Base-by-base conservation (phyloP, 35 echinoderm and acorn worm species). In the Stichopus chloronotus region DNA sequence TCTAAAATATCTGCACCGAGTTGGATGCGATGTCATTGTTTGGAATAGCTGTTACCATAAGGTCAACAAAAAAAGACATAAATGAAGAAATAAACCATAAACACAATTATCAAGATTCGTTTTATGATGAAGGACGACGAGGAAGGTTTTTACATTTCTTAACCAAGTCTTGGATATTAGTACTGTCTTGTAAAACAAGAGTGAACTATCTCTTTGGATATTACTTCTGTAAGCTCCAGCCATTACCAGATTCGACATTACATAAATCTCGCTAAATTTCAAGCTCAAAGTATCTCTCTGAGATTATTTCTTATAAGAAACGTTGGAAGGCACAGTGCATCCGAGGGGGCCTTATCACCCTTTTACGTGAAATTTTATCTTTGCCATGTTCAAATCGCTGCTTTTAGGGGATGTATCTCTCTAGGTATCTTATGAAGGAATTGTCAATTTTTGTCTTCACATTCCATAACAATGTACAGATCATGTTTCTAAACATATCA, bases 401-500 rank as follows among this genome's bases (percentile, higher is more conserved):
- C 69, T 74, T n/a, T 14, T 74, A 74, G 19, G 17, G 69, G 69
- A 74, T 74, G 69, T 74, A 74, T 74, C 69, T 74, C 69, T 74
- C 69, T 74, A 19, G 69, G 69, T 74, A 74, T 74, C 69, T 74
- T 74, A 74, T 74, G 69, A 74, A 74, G 69, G 69, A 74, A 19
- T 74, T 74, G 69, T 74, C 69, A 74, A 74, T 74, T 74, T 74
- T 74, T 74, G 69, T 74, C 69, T n/a, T 74, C 69, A 85, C 82
- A 85, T 85, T 58, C 55, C 57, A 58, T 85, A 85, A 85, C 82
- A 85, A 85, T 56, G 82, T 58, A 58, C 20, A 60, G 82, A 85
- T 85, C 82, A 58, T 85, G 82, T 85, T 85, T 85, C 82, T 58
- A 85, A 85, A 85, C 82, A 85, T 25, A 85, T 85, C 55, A 85